These are phyloP conservation scores for Luffia ferchaultella DNA, from an alignment of 2,888 invertebrate species.

Conservation along the genomic window DNA sequence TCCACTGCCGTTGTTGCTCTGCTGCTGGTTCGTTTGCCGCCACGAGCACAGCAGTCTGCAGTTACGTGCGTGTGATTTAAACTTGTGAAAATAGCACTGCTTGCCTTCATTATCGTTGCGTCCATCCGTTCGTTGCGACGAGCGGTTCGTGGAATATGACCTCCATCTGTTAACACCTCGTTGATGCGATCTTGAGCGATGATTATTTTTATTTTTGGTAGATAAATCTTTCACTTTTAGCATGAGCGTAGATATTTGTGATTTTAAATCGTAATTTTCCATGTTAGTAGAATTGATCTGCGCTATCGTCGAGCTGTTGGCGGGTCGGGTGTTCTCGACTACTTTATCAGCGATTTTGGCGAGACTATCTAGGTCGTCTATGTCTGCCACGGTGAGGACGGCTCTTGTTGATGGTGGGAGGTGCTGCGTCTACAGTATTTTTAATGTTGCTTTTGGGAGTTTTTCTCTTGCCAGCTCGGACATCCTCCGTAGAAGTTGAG, in stretches of 20 bases:
- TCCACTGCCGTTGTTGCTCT: neutral
- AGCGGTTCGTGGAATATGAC: too few relatives aligned
- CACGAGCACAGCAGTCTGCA: neutral
- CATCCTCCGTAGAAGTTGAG: conserved; percentile 3
- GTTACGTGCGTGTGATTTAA: neutral
- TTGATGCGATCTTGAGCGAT: neutral
- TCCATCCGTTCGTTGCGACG: too few relatives aligned
- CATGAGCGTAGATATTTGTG: neutral
- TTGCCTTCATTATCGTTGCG: too few relatives aligned
- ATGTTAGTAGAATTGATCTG: neutral
- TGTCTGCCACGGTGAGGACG: too few relatives aligned
- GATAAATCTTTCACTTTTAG: neutral
- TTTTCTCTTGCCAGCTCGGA: too few relatives aligned
- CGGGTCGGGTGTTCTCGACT: neutral
- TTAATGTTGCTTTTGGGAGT: neutral
- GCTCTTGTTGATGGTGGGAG: neutral
- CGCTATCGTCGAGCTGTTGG: neutral
- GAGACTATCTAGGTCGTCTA: neutral
- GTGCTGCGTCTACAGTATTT: neutral
- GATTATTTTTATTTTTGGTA: too few relatives aligned
- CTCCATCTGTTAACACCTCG: neutral
- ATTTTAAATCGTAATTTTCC: neutral
- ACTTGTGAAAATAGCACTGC: neutral
- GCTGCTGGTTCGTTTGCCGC: neutral
- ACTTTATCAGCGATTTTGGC: conserved; percentile 4